Evolutionary conservation across 1,140 invertebrate species (phyloP), one percentile per base, ranked within the genome.

Genomic region (Philotrypesis tridentata): DNA sequence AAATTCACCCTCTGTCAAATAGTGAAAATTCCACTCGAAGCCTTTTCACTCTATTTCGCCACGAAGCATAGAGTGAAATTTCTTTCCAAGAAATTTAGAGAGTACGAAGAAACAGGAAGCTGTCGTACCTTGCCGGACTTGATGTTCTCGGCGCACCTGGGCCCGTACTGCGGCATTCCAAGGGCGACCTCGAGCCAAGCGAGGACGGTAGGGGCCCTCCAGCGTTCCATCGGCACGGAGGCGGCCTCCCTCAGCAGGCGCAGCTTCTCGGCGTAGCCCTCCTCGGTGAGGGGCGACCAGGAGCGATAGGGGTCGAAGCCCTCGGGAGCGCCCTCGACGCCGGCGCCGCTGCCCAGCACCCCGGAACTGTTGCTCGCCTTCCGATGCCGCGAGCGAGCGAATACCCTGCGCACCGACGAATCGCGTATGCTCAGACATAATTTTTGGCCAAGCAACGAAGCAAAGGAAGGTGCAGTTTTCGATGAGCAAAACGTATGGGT

Each of bases 161-260:
- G 94, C 2, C 97, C 97, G 87, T 98, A 98, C 86, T 98, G 97
- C 0, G 97, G 96, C 97, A 99, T 98, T 25, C 97, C 97, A 5
- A 99, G 93, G 0, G 96, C 96, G 25, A 98, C 95, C 91, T 98
- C 97, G 55, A 98, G 91, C 97, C 97, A 99, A 0, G 97, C 97
- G 17, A 98, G 93, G 60, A 99, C 97, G 65, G 97, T 97, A 0
- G 96, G 95, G 25, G 97, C 97, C 83, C 97, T 94, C 97, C 97
- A 99, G 86, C 96, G 93, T 84, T 97, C 96, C 93, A 98, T 96
- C n/a, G 97, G 96, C 81, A 97, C 93, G 2, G 96, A 95, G 2
- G 96, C 96, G 7, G 97, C 96, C 90, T 98, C 97, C 40, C 97
- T 94, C 11, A 98, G 91, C 37, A 97, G 90, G 67, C 95, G 92